Conservation (phyloP, 2,113 vertebrate genomes). For the Eubucco bourcierii region DNA sequence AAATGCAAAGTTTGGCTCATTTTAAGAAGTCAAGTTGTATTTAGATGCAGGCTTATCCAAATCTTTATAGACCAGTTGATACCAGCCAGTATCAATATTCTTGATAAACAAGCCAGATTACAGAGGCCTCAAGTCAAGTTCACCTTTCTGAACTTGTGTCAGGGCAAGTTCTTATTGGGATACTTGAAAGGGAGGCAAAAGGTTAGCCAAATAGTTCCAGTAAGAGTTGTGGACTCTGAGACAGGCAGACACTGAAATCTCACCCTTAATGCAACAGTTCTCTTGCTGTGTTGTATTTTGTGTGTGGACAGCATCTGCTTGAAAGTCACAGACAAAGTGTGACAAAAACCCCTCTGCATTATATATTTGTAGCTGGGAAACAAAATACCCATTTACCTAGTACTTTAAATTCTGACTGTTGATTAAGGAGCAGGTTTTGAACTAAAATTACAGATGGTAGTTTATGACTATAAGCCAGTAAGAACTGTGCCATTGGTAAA, state of each 20-base stretch:
- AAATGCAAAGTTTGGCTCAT: not conserved
- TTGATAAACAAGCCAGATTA: not conserved
- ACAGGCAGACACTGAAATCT: too few species aligned
- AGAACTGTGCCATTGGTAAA: not conserved
- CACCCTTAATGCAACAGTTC: not conserved
- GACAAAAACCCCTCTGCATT: not conserved
- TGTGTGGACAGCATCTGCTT: not conserved
- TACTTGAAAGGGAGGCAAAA: too few species aligned
- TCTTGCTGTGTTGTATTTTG: not conserved
- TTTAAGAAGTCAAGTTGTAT: not conserved
- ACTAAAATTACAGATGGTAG: not conserved
- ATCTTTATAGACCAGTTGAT: not conserved
- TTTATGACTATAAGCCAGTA: not conserved
- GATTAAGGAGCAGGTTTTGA: not conserved
- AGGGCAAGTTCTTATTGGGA: too few species aligned
- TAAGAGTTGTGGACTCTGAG: too few species aligned
- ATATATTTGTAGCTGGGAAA: not conserved
- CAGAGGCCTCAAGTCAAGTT: not conserved
- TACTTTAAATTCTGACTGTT: not conserved
- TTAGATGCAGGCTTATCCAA: not conserved
- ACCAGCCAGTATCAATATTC: not conserved
- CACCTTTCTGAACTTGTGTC: not conserved
- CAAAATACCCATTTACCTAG: not conserved
- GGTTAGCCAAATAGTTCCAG: too few species aligned
- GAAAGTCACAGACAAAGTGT: not conserved